A percentile compares a stretch with the other conserved stretches of the same genome.
These are phyloP conservation scores for Drosophila kikkawai DNA, from an alignment of 1,140 invertebrate species.

Conservation along the genomic window DNA sequence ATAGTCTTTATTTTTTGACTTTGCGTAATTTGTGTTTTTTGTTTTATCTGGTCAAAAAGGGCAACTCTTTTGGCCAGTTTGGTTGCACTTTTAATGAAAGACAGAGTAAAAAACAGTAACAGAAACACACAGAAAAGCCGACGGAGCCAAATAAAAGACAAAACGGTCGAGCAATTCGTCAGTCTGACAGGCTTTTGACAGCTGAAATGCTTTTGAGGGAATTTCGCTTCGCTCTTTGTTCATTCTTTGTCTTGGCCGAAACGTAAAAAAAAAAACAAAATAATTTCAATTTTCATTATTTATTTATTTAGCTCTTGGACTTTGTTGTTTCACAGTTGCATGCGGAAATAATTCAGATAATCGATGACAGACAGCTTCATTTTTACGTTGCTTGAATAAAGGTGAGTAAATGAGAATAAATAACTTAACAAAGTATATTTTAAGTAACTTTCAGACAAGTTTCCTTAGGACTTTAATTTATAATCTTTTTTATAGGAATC, in stretches of 20 bases:
- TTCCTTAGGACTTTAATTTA: background rate
- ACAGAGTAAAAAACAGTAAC: constrained; percentile 5
- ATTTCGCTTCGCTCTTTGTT: constrained; percentile 56
- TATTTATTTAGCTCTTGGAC: constrained; percentile 36
- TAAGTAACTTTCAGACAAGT: background rate
- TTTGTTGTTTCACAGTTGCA: constrained; percentile 51
- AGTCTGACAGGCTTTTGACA: constrained; percentile 65
- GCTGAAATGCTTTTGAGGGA: constrained; percentile 55
- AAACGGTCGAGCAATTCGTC: constrained; percentile 59
- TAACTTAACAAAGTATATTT: background rate
- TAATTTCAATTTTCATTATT: constrained; percentile 54
- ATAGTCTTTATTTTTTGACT: constrained; percentile 33
- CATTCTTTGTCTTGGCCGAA: constrained; percentile 49
- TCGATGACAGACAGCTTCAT: constrained; percentile 43
- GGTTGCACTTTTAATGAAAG: constrained; percentile 46
- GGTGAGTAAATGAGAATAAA: background rate
- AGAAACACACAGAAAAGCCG: constrained; percentile 24
- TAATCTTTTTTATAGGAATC: background rate
- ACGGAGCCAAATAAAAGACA: constrained; percentile 42
- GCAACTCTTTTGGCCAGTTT: constrained; percentile 14
- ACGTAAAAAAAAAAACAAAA: background rate
- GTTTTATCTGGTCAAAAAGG: constrained; percentile 12
- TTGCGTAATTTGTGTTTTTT: constrained; percentile 36
- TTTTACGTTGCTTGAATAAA: constrained; percentile 25
- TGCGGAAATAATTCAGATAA: constrained; percentile 60